These are phyloP conservation scores for Ophion obscuratus DNA, from an alignment of 2,888 invertebrate species.

Conservation along the genomic window DNA sequence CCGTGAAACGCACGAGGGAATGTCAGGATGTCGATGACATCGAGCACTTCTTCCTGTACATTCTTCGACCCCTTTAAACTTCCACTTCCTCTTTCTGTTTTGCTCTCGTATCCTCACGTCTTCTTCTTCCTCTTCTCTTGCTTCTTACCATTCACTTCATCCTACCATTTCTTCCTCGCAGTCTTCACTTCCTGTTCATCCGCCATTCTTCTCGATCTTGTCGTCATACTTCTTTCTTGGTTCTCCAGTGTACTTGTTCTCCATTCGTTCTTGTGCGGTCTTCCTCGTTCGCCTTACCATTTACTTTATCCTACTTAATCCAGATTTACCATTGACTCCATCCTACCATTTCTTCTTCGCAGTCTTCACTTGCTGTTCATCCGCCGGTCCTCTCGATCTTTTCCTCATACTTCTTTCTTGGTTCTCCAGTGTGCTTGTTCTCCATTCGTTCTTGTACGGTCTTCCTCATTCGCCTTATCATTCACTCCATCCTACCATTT, in stretches of 20 bases:
- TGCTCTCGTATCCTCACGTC: slow-evolving; percentile 41
- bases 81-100: slow-evolving; percentile 19
- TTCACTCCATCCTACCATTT: neutral
- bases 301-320: too few species aligned
- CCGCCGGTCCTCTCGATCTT: too few species aligned
- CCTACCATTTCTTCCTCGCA: neutral
- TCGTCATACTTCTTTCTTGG: too few species aligned
- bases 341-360: neutral
- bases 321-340: too few species aligned
- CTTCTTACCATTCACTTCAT: neutral
- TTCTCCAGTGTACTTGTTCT: too few species aligned
- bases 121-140: slow-evolving; percentile 32
- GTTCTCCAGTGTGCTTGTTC: too few species aligned
- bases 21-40: slow-evolving; percentile 76
- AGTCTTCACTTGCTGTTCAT: neutral
- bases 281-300: too few species aligned
- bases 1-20: slow-evolving; percentile 82
- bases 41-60: slow-evolving; percentile 37
- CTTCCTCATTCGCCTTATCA: too few species aligned
- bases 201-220: too few species aligned
- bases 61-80: slow-evolving; percentile 28
- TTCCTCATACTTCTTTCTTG: too few species aligned
- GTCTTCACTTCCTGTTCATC: neutral
- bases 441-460: too few species aligned
- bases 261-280: too few species aligned